Base-by-base conservation (phyloP, 2,888 invertebrate species). In the Pocota personata region DNA sequence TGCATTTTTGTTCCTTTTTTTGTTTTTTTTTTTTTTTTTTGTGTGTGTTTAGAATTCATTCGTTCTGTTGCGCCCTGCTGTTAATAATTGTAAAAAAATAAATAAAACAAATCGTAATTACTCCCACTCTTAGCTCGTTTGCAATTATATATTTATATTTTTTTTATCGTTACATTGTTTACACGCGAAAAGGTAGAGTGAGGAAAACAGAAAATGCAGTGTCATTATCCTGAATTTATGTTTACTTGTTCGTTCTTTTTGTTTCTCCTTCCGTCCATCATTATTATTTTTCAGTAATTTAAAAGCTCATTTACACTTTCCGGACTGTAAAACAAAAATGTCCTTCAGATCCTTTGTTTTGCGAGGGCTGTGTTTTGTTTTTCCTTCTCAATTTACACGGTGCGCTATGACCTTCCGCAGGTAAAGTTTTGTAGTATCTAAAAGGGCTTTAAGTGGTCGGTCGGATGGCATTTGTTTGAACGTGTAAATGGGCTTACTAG, bases 181-280 rank as follows among this genome's bases (percentile, higher is more conserved):
- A 62, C 80, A 64, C 21, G 69, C 48, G 66, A 30, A 48, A 48
- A 71, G 40, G 58, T 58, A 72, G 19, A 48, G 46, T 10, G 30
- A 30, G 40, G 40, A 12, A 35, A 69, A 40, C 55, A 60, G 37
- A 48, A 55, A 62, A 24, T 58, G 66, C 64, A 58, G 76, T 60
- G 60, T 77, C 82, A 86, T 86, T 86, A 86, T 86, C 55, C 82
- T 67, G 76, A 80, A 82, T 90, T 90, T 89, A 89, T 87, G 62
- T 78, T 76, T 72, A 92, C 92, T 92, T 91, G 76, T 82, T 73
- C 90, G 91, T 92, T 90, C 27, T 67, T 32, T 67, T 69, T 46
- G 72, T 64, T 72, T 52, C 46, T 71, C 21, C 32, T 32, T 71
- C 32, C 66, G 72, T 55, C 60, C 73, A 55, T 82, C 60, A 67